Conservation (phyloP, 2,113 vertebrate species). For the Tichodroma muraria region DNA sequence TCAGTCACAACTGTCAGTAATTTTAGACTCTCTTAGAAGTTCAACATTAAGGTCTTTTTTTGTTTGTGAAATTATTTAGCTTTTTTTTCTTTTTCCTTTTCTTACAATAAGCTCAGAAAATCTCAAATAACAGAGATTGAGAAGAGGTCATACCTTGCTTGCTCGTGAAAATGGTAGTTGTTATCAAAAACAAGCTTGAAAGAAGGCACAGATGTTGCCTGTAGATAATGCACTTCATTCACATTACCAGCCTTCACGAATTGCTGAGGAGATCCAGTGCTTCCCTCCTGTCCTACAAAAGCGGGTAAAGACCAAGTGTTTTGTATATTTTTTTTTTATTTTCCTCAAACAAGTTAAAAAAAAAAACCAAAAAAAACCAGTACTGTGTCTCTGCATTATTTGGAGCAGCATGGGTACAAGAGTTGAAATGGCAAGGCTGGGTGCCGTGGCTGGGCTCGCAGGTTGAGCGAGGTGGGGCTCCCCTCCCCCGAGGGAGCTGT, state of each 20-base stretch:
- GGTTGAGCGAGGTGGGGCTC: neutral
- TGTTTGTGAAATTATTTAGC: neutral
- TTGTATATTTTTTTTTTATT: too few species aligned
- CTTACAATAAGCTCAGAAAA: neutral
- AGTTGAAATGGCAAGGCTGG: neutral
- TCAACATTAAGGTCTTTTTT: neutral
- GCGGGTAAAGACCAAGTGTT: neutral
- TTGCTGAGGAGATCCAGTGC: neutral
- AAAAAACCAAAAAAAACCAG: neutral
- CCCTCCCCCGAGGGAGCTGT: neutral
- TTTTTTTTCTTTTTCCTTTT: neutral
- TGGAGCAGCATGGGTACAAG: neutral
- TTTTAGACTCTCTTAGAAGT: neutral
- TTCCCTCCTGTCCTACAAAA: neutral
- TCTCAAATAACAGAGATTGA: neutral
- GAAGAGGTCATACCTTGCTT: neutral
- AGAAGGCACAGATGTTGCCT: neutral
- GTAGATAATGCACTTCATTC: neutral
- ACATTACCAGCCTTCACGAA: neutral
- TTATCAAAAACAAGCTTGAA: neutral
- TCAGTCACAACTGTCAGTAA: neutral
- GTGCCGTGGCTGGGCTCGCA: rapidly evolving
- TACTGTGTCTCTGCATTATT: neutral
- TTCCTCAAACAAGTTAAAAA: neutral
- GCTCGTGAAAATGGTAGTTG: neutral